A percentile compares a stretch with the other conserved stretches of the same genome.
phyloP scores from a whole-genome alignment of 2,888 invertebrate species.

The Eumerus sabulonum region DNA sequence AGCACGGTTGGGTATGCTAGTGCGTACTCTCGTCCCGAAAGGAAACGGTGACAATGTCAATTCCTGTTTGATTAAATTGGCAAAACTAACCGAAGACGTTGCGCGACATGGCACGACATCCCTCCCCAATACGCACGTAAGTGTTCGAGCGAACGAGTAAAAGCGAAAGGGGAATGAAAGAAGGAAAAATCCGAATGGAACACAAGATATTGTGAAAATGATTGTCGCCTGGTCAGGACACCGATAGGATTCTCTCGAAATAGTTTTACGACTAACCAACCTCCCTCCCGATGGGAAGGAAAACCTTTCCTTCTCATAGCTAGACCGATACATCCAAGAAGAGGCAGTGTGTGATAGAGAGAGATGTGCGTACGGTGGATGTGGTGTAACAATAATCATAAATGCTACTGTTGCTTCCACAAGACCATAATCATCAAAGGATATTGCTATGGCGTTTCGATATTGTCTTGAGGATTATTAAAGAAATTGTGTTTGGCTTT shows the following conservation, averaged over 20 bases:
- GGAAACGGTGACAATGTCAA: constrained; percentile 21
- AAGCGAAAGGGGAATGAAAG: constrained; percentile 32
- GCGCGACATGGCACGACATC: constrained; percentile 4
- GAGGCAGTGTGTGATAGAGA: background rate
- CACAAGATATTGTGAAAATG: constrained; percentile 56
- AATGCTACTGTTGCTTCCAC: constrained; percentile 73
- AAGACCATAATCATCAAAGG: constrained; percentile 77
- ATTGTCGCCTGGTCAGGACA: constrained; percentile 57
- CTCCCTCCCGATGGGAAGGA: background rate
- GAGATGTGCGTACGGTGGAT: constrained; percentile 44
- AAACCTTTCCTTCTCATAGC: constrained; percentile 19
- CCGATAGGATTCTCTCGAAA: constrained; percentile 40
- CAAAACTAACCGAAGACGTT: constrained; percentile 36
- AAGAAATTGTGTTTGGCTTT: constrained; percentile 74
- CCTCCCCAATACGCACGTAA: constrained; percentile 26
- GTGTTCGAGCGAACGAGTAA: constrained; percentile 29
- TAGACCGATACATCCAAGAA: too few species aligned
- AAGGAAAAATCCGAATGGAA: constrained; percentile 42
- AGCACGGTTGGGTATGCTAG: background rate
- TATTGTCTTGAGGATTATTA: constrained; percentile 78
- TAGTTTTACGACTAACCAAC: constrained; percentile 61
- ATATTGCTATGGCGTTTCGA: constrained; percentile 78
- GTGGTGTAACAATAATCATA: constrained; percentile 75
- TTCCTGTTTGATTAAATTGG: constrained; percentile 60
- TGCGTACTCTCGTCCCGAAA: background rate